phyloP scores from a whole-genome alignment of 2,113 vertebrate species.

The Dryoscopus gambensis region DNA sequence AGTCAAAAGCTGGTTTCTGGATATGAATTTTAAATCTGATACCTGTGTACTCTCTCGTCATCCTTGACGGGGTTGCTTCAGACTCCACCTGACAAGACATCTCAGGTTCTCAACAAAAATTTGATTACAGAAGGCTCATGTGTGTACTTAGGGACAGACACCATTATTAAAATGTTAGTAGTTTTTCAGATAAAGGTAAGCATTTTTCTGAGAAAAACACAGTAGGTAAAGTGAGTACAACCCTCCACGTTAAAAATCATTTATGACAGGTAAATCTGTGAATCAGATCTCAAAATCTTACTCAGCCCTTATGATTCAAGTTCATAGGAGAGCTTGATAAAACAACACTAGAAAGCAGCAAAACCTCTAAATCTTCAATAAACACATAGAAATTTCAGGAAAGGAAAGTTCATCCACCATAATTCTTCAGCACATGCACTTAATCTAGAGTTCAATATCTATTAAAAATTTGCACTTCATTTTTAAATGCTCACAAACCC shows the following conservation, averaged over 20 bases:
- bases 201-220: neutral
- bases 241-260: neutral
- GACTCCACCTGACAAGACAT: neutral
- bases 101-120: neutral
- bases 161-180: rapidly evolving
- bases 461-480: neutral
- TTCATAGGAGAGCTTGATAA: neutral
- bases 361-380: neutral
- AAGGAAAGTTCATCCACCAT: neutral
- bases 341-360: neutral
- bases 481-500: neutral
- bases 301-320: neutral
- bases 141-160: neutral
- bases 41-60: neutral
- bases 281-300: neutral
- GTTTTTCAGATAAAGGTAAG: neutral
- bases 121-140: neutral
- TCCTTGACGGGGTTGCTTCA: neutral
- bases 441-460: neutral
- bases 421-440: neutral
- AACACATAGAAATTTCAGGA: neutral
- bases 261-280: neutral
- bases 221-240: neutral
- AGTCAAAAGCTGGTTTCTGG: neutral
- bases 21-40: neutral